Percentiles rank a stretch among this genome's conserved stretches.
These are phyloP conservation scores for Rhogogaster chlorosoma DNA, from an alignment of 2,888 invertebrate species.

Conservation along the genomic window DNA sequence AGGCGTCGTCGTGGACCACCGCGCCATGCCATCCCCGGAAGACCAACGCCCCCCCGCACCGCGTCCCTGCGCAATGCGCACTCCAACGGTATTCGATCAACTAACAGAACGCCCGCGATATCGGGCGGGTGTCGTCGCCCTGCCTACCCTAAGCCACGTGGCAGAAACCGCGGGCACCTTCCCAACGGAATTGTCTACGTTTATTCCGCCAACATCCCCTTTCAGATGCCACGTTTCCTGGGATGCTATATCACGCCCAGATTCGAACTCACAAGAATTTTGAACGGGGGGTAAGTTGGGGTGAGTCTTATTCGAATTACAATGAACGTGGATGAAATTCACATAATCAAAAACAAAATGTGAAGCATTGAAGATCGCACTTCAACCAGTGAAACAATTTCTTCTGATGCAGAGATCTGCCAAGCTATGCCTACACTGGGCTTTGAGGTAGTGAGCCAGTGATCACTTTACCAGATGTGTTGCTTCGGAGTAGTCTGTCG, in stretches of 20 bases:
- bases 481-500: background rate
- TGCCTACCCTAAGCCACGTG: constrained; percentile 37
- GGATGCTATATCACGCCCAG: background rate
- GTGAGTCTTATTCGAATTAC: background rate
- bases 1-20: constrained; percentile 49
- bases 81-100: constrained; percentile 48
- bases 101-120: constrained; percentile 40
- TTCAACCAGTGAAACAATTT: background rate
- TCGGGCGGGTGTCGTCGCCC: constrained; percentile 47
- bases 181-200: constrained; percentile 8
- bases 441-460: background rate
- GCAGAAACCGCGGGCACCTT: background rate
- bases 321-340: background rate
- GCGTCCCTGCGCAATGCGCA: constrained; percentile 48
- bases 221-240: background rate
- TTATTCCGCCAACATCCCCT: background rate
- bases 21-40: constrained; percentile 40
- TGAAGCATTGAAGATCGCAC: too few species aligned
- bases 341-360: background rate
- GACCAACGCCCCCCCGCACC: constrained; percentile 46
- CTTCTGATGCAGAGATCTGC: too few species aligned
- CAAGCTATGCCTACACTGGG: background rate
- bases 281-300: background rate
- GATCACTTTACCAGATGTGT: background rate
- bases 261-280: background rate